These are phyloP conservation scores for Mesorhabditis sp. DNA, from an alignment of 2,888 invertebrate genomes.

Conservation along the genomic window DNA sequence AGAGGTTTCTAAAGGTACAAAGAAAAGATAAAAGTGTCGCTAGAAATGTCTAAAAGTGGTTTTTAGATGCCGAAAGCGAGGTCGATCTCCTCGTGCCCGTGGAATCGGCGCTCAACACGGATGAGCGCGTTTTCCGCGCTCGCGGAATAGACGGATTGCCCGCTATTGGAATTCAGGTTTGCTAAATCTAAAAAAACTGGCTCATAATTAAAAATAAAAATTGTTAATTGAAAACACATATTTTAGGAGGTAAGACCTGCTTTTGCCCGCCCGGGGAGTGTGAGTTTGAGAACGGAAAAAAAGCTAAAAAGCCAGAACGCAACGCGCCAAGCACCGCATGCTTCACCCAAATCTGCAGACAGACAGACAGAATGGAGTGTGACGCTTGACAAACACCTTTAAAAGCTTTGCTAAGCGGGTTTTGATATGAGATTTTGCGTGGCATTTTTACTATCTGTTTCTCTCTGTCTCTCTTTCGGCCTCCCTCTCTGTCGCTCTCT, in stretches of 20 bases:
- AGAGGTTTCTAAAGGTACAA: too few relatives aligned
- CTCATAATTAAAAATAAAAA: too few relatives aligned
- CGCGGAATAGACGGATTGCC: constrained; percentile 55
- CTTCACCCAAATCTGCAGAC: not conserved
- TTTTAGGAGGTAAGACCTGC: not conserved
- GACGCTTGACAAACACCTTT: too few relatives aligned
- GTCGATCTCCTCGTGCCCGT: constrained; percentile 53
- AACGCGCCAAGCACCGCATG: not conserved
- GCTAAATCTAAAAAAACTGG: too few relatives aligned
- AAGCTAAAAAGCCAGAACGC: constrained; percentile 1
- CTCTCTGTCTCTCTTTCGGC: not conserved
- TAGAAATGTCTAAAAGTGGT: not conserved
- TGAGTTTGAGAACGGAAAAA: not conserved
- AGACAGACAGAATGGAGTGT: too few relatives aligned
- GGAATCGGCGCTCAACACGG: constrained; percentile 47
- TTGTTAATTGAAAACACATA: not conserved
- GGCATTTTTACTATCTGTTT: not conserved
- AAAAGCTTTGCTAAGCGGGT: not conserved
- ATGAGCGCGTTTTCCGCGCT: constrained; percentile 51
- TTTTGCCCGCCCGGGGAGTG: not conserved
- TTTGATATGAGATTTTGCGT: not conserved
- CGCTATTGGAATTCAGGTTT: constrained; percentile 53
- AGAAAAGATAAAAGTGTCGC: too few relatives aligned
- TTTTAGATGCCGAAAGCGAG: constrained; percentile 54
- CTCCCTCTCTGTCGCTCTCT: not conserved